These are phyloP conservation scores for Oncorhynchus mykiss DNA, from an alignment of 2,113 vertebrate genomes.

Conservation along the genomic window DNA sequence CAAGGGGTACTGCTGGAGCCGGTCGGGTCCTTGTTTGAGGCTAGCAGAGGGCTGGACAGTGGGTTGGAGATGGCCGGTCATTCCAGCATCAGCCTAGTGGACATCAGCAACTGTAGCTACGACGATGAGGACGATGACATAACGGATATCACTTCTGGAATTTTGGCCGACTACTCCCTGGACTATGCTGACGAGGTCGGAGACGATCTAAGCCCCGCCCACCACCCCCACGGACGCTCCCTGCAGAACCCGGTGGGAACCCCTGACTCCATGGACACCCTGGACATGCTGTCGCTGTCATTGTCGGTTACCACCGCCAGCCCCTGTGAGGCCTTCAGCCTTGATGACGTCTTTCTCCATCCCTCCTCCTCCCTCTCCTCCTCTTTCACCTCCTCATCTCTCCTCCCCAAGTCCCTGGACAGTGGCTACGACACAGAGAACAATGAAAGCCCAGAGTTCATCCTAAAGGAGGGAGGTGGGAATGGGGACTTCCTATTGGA, in stretches of 20 bases:
- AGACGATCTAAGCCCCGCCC: conserved; percentile 12
- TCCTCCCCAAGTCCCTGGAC: conserved; percentile 86
- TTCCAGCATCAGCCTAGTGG: conserved; percentile 67
- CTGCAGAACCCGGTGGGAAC: conserved; percentile 79
- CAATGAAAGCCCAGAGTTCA: conserved; percentile 91
- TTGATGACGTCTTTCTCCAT: conserved; percentile 58
- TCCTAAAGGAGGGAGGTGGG: conserved; percentile 84
- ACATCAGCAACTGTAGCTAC: conserved; percentile 69
- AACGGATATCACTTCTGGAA: conserved; percentile 77
- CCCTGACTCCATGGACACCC: conserved; percentile 74
- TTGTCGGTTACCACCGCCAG: conserved; percentile 64
- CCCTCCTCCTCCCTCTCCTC: too few relatives aligned
- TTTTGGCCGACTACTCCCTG: conserved; percentile 78
- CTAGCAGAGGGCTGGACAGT: conserved; percentile 25
- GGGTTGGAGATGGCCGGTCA: conserved; percentile 57
- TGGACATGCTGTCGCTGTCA: conserved; percentile 74
- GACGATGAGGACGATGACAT: conserved; percentile 73
- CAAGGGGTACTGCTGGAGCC: neutral
- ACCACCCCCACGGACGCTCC: conserved; percentile 47
- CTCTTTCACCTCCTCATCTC: conserved; percentile 34
- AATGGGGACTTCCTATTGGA: conserved; percentile 46
- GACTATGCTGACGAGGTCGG: conserved; percentile 66
- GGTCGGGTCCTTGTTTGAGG: conserved; percentile 41
- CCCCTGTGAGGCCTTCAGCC: conserved; percentile 79
- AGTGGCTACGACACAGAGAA: conserved; percentile 98